Conservation (phyloP, 2,797 vertebrate species). For the Enteromius trimaculatus region DNA sequence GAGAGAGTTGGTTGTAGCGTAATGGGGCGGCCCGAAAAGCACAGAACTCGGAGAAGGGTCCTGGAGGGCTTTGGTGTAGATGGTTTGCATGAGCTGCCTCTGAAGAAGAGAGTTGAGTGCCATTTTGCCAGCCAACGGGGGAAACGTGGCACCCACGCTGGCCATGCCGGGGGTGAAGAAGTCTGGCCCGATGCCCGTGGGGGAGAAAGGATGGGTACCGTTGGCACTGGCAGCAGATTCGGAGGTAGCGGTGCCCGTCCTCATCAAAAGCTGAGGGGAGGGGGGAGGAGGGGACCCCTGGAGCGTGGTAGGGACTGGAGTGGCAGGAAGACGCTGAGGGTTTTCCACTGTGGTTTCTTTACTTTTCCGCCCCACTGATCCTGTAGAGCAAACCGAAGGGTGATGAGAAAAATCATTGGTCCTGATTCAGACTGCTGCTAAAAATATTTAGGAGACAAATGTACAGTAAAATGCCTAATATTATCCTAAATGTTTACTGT, state of each 20-base stretch:
- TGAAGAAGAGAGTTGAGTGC: conserved; percentile 91
- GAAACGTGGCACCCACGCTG: conserved; percentile 78
- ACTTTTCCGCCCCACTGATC: conserved; percentile 86
- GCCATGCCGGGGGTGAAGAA: conserved; percentile 87
- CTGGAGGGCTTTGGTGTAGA: conserved; percentile 93
- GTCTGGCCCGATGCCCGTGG: conserved; percentile 88
- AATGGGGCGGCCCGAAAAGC: conserved; percentile 88
- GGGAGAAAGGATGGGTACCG: conserved; percentile 90
- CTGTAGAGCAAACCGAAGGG: conserved; percentile 80
- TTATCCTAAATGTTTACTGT: background rate
- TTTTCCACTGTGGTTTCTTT: conserved; percentile 87
- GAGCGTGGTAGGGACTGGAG: conserved; percentile 75
- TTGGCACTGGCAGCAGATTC: conserved; percentile 85
- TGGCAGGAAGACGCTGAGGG: conserved; percentile 75
- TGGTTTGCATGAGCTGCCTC: conserved; percentile 92
- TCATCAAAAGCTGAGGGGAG: conserved; percentile 84
- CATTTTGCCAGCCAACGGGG: conserved; percentile 89
- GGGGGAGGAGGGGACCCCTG: conserved; percentile 83
- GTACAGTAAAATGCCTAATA: background rate
- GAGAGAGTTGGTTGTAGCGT: conserved; percentile 87
- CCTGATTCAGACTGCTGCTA: conserved; percentile 5
- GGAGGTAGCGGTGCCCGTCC: conserved; percentile 69
- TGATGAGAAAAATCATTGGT: background rate
- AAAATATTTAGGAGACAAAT: background rate
- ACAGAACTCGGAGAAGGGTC: conserved; percentile 83